phyloP scores from a whole-genome alignment of 2,113 vertebrate species.

The Neodon shergylaensis region DNA sequence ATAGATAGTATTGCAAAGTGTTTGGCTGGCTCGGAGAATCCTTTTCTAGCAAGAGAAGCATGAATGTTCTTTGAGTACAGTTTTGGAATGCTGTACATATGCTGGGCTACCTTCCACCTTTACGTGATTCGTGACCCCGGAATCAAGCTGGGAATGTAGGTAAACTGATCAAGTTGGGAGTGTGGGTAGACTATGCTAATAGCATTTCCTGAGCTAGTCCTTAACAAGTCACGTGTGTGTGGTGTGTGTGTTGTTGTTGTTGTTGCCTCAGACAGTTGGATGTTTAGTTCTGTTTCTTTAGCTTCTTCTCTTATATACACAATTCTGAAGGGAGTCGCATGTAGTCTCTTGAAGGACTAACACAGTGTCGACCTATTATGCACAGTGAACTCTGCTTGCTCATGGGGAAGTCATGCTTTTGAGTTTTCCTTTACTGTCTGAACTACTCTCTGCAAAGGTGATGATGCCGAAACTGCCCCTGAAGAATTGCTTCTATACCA shows the following conservation, averaged over 20 bases:
- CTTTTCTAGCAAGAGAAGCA: background rate
- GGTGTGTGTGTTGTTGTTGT: background rate
- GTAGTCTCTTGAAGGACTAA: background rate
- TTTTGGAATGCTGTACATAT: background rate
- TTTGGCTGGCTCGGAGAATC: background rate
- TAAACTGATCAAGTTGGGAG: background rate
- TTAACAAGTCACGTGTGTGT: background rate
- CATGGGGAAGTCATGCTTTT: background rate
- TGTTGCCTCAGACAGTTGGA: background rate
- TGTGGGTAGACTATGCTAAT: background rate
- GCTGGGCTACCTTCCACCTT: background rate
- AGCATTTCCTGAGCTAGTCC: background rate
- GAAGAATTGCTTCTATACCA: background rate
- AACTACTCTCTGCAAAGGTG: background rate
- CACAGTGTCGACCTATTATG: accelerated
- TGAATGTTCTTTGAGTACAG: background rate
- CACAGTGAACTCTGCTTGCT: background rate
- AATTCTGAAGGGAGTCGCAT: background rate
- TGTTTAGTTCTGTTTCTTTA: background rate
- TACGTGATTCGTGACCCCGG: background rate
- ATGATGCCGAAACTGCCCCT: background rate
- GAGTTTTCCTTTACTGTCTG: background rate
- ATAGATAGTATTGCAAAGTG: background rate
- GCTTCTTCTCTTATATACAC: background rate
- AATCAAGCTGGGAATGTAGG: background rate